Base-by-base conservation (phyloP, 2,888 invertebrate genomes). In the Phalera bucephala region DNA sequence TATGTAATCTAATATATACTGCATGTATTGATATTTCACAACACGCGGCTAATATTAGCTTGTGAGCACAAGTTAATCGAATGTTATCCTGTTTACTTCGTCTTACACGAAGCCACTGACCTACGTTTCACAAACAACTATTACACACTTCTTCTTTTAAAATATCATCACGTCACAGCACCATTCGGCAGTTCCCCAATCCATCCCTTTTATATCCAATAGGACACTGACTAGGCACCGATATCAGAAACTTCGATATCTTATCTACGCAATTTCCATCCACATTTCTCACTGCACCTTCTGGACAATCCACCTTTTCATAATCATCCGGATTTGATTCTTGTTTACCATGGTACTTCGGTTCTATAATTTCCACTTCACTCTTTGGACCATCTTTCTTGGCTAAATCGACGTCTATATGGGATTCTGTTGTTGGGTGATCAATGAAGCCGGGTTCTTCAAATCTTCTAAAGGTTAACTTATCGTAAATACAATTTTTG, bases 191-290 rank as follows among this genome's bases (percentile, higher is more conserved):
- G 40, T 57, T 71, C 1, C 86, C 86, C 3, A 78, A 48, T 58
- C 74, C 62, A 40, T 86, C 87, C 9, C 46, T 57, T 35, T 68
- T 72, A 23, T 82, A 87, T 0, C 87, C 87, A 10, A 44, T 30
- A 0, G 87, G 87, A 38, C 87, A 88, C 30, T 86, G 83, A 25
- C 43, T 54, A 1, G 87, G 87, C 9, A 87, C 60, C 1, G 76
- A 64, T 29, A 85, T 41, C n/a, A 88, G 72, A 29, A 80, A 62
- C 35, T 70, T 76, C 5, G 77, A 77, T 42, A 64, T 68, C 10
- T 50, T 48, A 42, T 76, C 78, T 2, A 71, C 62, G 58, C 71
- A 71, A 1, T 48, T 46, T 1, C 76, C 80, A 21, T 65, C 57
- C 6, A 57, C 63, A 56, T 71, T 64, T 28, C 49, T 69, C 4